These are phyloP conservation scores for Daubentonia madagascariensis DNA, from an alignment of 2,113 vertebrate genomes.

Conservation along the genomic window DNA sequence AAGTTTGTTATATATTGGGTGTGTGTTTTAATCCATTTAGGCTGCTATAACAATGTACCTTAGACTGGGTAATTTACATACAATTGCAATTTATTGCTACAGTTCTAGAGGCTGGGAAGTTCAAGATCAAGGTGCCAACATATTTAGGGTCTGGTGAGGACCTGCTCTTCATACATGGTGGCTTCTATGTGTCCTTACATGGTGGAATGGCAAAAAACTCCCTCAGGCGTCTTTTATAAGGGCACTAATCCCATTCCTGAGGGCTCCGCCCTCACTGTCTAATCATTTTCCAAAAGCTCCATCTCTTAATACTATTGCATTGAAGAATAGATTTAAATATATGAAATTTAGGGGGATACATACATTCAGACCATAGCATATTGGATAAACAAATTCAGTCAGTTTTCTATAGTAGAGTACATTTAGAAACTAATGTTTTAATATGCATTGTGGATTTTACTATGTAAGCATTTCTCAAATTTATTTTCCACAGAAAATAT, in stretches of 20 bases:
- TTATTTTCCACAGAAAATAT: background rate
- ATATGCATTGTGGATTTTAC: background rate
- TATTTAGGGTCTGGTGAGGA: background rate
- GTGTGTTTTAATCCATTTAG: background rate
- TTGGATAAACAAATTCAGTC: background rate
- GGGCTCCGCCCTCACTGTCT: background rate
- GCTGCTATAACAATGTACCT: background rate
- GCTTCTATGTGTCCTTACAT: background rate
- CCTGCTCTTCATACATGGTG: background rate
- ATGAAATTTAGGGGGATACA: background rate
- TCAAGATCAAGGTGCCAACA: background rate
- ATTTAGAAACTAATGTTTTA: slow-evolving; percentile 10
- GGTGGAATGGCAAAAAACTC: background rate
- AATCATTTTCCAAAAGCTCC: background rate
- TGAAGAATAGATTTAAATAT: background rate
- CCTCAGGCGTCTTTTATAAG: background rate
- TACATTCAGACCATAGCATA: background rate
- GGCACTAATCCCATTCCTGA: background rate
- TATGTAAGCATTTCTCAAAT: background rate
- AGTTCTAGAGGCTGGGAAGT: background rate
- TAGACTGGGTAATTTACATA: background rate
- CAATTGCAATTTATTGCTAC: background rate
- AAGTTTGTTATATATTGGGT: background rate
- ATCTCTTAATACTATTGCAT: background rate
- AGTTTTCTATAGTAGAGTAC: background rate